These are phyloP conservation scores for Drosophila anomalata DNA, from an alignment of 2,888 invertebrate genomes.

Conservation along the genomic window DNA sequence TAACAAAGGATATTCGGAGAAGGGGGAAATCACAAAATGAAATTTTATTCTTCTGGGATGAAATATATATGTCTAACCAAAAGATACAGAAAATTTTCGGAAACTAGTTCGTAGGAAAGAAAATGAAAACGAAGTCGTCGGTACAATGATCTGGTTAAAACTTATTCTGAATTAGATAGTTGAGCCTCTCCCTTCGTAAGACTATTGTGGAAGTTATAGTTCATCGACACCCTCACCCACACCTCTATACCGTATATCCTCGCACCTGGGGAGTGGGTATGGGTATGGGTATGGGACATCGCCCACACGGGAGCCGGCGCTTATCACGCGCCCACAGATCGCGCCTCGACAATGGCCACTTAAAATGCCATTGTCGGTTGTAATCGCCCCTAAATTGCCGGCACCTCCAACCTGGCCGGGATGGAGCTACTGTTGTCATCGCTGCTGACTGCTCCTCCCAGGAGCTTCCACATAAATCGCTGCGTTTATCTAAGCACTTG, in stretches of 20 bases:
- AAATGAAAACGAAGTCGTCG: not conserved
- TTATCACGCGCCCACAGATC: constrained; percentile 66
- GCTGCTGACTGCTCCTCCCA: constrained; percentile 19
- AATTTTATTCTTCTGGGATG: not conserved
- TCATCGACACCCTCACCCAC: constrained; percentile 3
- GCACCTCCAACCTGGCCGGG: constrained; percentile 35
- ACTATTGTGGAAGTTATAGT: not conserved
- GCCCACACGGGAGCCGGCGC: constrained; percentile 64
- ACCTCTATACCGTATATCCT: not conserved
- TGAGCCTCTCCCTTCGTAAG: not conserved
- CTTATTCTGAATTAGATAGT: not conserved
- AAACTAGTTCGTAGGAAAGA: not conserved
- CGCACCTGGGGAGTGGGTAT: not conserved
- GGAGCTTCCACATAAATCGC: constrained; percentile 75
- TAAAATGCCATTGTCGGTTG: constrained; percentile 77
- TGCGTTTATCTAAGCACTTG: constrained; percentile 70
- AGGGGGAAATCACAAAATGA: not conserved
- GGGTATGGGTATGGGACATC: constrained; percentile 19
- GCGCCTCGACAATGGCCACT: constrained; percentile 75
- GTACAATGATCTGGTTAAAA: not conserved
- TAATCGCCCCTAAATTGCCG: constrained; percentile 79
- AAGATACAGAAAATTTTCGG: not conserved
- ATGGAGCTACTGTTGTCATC: constrained; percentile 42
- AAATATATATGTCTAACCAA: not conserved
- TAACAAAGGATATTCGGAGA: not conserved